Base-by-base conservation (phyloP, 2,113 vertebrate genomes). In the Chaetodon auriga region DNA sequence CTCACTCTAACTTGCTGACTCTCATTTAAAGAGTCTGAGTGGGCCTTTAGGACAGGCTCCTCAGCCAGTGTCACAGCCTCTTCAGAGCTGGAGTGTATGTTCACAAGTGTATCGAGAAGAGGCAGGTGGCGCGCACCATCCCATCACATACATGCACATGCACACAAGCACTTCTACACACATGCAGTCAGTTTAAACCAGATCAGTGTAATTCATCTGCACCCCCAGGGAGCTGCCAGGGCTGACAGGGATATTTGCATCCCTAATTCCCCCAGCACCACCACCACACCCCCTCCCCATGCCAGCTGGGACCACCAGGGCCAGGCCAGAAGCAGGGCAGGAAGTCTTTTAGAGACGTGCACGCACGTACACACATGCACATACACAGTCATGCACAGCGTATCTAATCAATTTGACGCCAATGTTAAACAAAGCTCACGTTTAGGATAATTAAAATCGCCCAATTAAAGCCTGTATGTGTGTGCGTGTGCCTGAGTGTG, bases 221-320 rank as follows among this genome's bases (percentile, higher is more conserved):
- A 65, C 58, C 93, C 79, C 90, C 62, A 80, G 90, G 87, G 92
- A 93, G 78, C 68, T 72, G 86, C 75, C 76, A 72, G 62, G 25
- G 74, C 79, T 91, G 80, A 89, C 90, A 82, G 87, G 88, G 87
- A 94, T 91, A 95, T 95, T 94, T 94, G 92, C 93, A 95, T 95
- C 85, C 45, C 58, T 94, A 92, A 94, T 93, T 91, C 86, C 84
- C 88, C 82, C 68, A 69, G 5, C 57, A 51, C 77, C 38, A 21
- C 36, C 53, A 12, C 55, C 30, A 21, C 76, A 18, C 36, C 72
- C 72, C 73, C 68, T 16, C 61, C 21, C 66, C 36, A 14, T 74
- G 84, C 92, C 92, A 94, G 90, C 92, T 94, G 92, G 89, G 92
- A 83, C 89, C 90, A 87, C 74, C 49, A 36, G 66, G 73, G 72